Evolutionary conservation across 2,113 vertebrate genomes (phyloP).

Genomic region (Solea senegalensis): DNA sequence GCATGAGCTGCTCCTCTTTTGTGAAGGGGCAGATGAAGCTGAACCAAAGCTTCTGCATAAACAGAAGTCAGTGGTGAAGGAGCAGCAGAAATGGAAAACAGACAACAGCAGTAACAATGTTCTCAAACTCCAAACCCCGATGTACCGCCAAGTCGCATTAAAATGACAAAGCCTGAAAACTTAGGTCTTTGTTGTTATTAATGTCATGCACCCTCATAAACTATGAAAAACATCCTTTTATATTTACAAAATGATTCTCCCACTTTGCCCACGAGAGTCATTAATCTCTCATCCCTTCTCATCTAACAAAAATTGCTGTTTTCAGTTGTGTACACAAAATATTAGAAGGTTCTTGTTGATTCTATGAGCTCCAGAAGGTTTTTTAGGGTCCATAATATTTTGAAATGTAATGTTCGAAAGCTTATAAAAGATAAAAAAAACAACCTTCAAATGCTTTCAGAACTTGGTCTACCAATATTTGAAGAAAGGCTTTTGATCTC

Average conservation of each 20-base stretch:
- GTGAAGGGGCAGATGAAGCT: constrained; percentile 52
- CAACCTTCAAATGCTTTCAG: too few relatives aligned
- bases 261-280: constrained; percentile 43
- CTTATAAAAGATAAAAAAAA: not conserved
- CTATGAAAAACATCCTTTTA: constrained; percentile 60
- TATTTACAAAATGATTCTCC: constrained; percentile 42
- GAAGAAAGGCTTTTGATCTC: too few relatives aligned
- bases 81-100: constrained; percentile 43
- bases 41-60: constrained; percentile 59
- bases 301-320: constrained; percentile 51
- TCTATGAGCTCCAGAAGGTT: constrained; percentile 20
- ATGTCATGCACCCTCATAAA: constrained; percentile 51
- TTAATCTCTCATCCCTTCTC: constrained; percentile 54
- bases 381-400: constrained; percentile 16
- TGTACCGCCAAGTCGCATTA: constrained; percentile 38
- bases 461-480: too few relatives aligned
- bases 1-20: constrained; percentile 59
- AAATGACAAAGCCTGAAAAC: constrained; percentile 67
- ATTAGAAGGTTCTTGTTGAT: constrained; percentile 42
- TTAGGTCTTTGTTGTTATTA: constrained; percentile 59
- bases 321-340: constrained; percentile 35
- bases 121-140: constrained; percentile 41
- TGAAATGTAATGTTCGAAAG: constrained; percentile 20
- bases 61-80: constrained; percentile 60
- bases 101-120: constrained; percentile 49